phyloP scores from a whole-genome alignment of 2,888 invertebrate genomes.

The Ptychoptera albimana region DNA sequence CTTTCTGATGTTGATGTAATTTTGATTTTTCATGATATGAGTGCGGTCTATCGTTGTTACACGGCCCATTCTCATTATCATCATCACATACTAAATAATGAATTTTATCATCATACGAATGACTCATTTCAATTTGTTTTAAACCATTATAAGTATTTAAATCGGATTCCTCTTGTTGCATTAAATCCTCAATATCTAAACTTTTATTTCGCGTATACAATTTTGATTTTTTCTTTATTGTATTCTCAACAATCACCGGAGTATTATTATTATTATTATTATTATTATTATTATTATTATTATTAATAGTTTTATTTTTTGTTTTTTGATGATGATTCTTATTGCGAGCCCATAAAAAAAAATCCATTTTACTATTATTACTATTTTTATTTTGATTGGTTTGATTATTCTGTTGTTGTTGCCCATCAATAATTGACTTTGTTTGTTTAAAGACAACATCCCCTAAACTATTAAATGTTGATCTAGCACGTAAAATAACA shows the following conservation, averaged over 20 bases:
- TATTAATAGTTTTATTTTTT: background rate
- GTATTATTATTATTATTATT: slow-evolving; percentile 12
- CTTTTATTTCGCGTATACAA: slow-evolving; percentile 23
- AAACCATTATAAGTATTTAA: background rate
- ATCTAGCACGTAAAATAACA: slow-evolving; percentile 10
- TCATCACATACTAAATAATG: background rate
- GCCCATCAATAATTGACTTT: background rate
- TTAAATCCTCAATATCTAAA: slow-evolving; percentile 26
- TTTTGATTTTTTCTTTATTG: slow-evolving; percentile 10
- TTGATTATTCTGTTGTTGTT: background rate
- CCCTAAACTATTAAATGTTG: slow-evolving; percentile 9
- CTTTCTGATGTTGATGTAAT: no score
- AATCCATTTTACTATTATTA: slow-evolving; percentile 12
- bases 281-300: slow-evolving; percentile 15
- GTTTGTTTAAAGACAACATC: slow-evolving; percentile 9
- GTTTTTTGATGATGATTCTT: slow-evolving; percentile 12
- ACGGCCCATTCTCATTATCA: background rate
- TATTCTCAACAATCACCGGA: background rate
- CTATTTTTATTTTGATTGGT: background rate
- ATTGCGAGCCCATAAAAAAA: slow-evolving; percentile 24
- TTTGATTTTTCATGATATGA: background rate
- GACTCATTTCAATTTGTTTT: background rate
- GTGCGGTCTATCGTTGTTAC: background rate
- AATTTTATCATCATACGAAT: slow-evolving; percentile 3
- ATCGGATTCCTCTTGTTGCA: slow-evolving; percentile 19